These are phyloP conservation scores for Vandiemenella viatica DNA, from an alignment of 2,888 invertebrate genomes.

Conservation along the genomic window DNA sequence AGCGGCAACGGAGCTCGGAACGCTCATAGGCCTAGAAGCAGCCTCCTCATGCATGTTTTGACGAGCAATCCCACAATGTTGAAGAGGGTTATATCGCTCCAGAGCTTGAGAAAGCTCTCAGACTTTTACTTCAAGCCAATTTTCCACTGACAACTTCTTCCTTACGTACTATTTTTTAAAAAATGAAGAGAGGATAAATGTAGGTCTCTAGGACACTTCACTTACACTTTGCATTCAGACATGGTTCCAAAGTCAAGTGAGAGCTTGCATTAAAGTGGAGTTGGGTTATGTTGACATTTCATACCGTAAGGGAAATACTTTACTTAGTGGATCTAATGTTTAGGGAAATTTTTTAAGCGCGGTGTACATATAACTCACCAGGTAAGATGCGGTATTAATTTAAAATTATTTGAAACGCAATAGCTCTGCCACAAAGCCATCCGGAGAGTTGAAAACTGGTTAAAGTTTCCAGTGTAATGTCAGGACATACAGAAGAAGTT, in stretches of 20 bases:
- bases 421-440: no score
- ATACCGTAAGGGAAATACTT: no score
- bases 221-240: conserved; percentile 68
- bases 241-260: conserved; percentile 53
- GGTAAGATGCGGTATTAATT: no score
- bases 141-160: conserved; percentile 33
- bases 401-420: no score
- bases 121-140: conserved; percentile 31
- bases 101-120: conserved; percentile 32
- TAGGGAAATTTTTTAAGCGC: no score
- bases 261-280: no score
- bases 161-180: conserved; percentile 32
- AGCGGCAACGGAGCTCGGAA: conserved; percentile 47
- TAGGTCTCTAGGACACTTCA: conserved; percentile 83
- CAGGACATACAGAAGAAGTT: no score
- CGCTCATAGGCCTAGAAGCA: conserved; percentile 44
- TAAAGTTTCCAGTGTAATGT: no score
- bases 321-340: no score
- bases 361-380: no score
- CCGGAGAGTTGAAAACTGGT: no score
- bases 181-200: conserved; percentile 55
- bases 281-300: no score
- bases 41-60: conserved; percentile 51
- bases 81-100: conserved; percentile 30
- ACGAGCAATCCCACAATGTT: conserved; percentile 28